Conservation (phyloP, 2,113 vertebrate genomes). For the Vireo altiloquus region DNA sequence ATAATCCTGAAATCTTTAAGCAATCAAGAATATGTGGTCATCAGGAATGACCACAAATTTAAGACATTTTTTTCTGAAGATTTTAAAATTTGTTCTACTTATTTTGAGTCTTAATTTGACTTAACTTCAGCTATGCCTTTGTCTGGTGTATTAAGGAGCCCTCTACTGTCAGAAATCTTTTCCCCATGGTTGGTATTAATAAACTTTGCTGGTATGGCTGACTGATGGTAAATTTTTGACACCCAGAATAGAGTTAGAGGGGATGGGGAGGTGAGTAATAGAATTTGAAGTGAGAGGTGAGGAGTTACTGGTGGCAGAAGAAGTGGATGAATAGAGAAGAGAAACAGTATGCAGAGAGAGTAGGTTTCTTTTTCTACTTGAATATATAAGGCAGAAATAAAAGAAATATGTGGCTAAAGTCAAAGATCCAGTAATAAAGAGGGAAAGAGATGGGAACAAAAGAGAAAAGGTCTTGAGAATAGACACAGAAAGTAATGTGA, state of each 20-base stretch:
- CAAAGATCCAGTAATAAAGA: neutral
- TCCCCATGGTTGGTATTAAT: neutral
- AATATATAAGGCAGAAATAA: neutral
- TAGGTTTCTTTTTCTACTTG: neutral
- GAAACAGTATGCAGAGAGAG: neutral
- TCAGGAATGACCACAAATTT: neutral
- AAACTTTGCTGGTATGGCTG: neutral
- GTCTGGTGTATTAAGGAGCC: conserved; percentile 58
- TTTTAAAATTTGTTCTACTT: neutral
- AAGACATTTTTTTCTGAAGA: neutral
- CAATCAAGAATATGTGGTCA: neutral
- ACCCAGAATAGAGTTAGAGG: neutral
- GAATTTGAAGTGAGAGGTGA: neutral
- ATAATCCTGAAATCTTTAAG: neutral
- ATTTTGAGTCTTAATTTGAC: neutral
- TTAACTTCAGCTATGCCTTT: neutral
- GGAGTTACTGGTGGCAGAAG: neutral
- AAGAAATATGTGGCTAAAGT: neutral
- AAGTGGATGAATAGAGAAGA: neutral
- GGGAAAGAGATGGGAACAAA: neutral
- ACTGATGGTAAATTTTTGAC: neutral
- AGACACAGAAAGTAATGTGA: neutral
- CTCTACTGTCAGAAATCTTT: conserved; percentile 57
- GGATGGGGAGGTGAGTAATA: neutral
- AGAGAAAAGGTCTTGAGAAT: neutral